A percentile compares a stretch with the other conserved stretches of the same genome.
Conservation (phyloP, 2,888 invertebrate genomes). For the Ligdia adustata region DNA sequence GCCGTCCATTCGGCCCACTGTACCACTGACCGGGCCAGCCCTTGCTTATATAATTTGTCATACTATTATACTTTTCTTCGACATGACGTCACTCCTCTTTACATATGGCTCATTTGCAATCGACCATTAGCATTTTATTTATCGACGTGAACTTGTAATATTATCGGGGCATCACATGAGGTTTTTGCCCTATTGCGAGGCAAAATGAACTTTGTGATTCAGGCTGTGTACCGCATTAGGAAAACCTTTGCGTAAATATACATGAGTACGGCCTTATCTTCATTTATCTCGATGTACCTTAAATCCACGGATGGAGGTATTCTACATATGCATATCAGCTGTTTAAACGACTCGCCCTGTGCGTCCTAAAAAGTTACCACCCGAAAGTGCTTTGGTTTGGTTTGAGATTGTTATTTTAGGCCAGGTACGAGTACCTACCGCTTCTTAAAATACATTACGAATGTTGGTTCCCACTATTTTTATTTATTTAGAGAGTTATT, state of each 20-base stretch:
- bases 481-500: no score
- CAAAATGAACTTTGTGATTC: neutral
- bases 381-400: no score
- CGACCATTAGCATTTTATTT: neutral
- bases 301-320: no score
- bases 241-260: slow-evolving; percentile 8
- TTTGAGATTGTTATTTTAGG: no score
- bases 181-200: slow-evolving; percentile 12
- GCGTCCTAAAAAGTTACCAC: no score
- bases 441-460: no score
- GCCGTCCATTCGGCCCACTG: slow-evolving; percentile 28
- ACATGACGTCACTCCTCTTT: slow-evolving; percentile 23
- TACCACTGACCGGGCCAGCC: slow-evolving; percentile 57
- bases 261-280: slow-evolving; percentile 2
- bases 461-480: no score
- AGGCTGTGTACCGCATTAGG: slow-evolving; percentile 9
- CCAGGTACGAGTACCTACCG: no score
- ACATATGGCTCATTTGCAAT: slow-evolving; percentile 9
- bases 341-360: no score
- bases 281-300: neutral
- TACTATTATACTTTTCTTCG: slow-evolving; percentile 36
- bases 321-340: no score
- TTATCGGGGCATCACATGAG: slow-evolving; percentile 8
- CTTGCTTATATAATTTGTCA: slow-evolving; percentile 56
- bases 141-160: slow-evolving; percentile 25